A percentile compares a stretch with the other conserved stretches of the same genome.
Conservation (phyloP, 2,888 invertebrate genomes). For the Frankliniella intonsa region DNA sequence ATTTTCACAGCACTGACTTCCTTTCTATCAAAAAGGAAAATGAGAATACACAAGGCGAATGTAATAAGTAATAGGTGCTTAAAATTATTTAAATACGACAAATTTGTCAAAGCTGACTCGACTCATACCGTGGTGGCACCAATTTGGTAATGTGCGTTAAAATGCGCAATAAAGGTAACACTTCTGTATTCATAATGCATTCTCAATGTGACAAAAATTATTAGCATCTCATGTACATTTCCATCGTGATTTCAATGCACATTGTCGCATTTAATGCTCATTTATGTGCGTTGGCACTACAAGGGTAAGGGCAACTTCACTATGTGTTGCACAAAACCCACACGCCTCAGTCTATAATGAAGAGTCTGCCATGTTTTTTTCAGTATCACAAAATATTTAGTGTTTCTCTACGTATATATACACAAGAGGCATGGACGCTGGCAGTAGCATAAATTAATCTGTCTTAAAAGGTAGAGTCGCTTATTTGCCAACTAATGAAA, state of each 20-base stretch:
- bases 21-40: not conserved
- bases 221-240: not conserved
- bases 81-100: not conserved
- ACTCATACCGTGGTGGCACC: not conserved
- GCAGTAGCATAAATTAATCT: not conserved
- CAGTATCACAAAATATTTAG: not conserved
- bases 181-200: too few species aligned
- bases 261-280: not conserved
- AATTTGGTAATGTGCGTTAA: not conserved
- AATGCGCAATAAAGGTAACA: not conserved
- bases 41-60: not conserved
- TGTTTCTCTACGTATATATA: not conserved
- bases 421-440: not conserved
- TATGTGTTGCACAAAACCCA: not conserved
- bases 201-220: too few species aligned
- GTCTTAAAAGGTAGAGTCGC: not conserved
- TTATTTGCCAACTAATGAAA: not conserved
- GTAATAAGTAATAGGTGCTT: not conserved
- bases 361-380: not conserved
- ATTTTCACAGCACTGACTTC: slow-evolving; percentile 13
- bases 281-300: too few species aligned
- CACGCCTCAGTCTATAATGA: not conserved
- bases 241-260: not conserved
- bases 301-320: not conserved
- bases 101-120: not conserved